Conservation (phyloP, 2,888 invertebrate genomes). For the Erannis defoliaria region DNA sequence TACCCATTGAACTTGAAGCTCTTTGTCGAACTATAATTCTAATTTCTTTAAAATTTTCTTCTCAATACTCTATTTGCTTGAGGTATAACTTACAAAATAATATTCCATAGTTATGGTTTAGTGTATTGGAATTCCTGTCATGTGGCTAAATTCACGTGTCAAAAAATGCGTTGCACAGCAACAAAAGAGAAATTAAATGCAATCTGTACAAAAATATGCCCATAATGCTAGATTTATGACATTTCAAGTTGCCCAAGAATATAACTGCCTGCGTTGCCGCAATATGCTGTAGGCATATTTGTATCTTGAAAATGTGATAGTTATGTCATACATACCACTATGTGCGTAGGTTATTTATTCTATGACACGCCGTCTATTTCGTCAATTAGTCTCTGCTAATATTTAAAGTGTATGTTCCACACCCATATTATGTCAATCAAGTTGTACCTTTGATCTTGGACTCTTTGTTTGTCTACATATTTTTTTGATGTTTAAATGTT, state of each 20-base stretch:
- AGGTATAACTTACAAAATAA: too few species aligned
- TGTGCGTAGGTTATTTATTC: constrained; percentile 25
- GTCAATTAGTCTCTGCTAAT: constrained; percentile 33
- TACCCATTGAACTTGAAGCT: too few species aligned
- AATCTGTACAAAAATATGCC: constrained; percentile 7
- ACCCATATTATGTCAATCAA: constrained; percentile 11
- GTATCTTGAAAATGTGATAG: constrained; percentile 40
- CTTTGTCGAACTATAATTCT: too few species aligned
- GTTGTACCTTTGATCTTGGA: neutral
- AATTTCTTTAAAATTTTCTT: too few species aligned
- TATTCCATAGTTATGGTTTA: too few species aligned
- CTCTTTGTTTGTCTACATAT: neutral
- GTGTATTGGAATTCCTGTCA: neutral
- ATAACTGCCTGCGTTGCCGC: constrained; percentile 17
- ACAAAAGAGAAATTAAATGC: constrained; percentile 9
- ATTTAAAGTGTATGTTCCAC: constrained; percentile 16
- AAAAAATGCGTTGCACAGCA: neutral
- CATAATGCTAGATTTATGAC: constrained; percentile 29
- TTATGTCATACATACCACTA: constrained; percentile 39
- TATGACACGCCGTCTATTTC: constrained; percentile 24
- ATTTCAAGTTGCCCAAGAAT: constrained; percentile 36
- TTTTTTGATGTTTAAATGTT: neutral
- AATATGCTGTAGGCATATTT: constrained; percentile 21
- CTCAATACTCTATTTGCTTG: too few species aligned
- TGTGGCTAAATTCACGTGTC: neutral